Evolutionary conservation across 2,113 vertebrate species (phyloP), one percentile per base, ranked within the genome.

Genomic region (Erythrocercus mccallii): DNA sequence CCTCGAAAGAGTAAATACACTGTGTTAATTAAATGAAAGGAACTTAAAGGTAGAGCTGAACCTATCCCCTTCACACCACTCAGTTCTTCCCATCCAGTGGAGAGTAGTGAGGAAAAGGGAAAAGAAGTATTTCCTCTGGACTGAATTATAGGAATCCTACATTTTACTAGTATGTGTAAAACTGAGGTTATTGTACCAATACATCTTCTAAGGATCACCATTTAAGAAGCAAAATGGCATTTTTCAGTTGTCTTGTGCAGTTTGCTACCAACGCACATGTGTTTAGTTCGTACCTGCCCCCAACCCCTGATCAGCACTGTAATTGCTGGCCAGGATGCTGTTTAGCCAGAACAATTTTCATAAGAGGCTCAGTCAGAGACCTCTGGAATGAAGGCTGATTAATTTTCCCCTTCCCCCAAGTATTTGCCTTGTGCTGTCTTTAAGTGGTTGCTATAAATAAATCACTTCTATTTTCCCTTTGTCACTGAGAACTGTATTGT

Each of bases 391-490:
- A 95, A 86, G 68, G 74, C 69, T 90, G 82, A 89, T 95, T 86
- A 95, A 88, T 96, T 92, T 95, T 88, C 81, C 92, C 68, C 90
- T 95, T 96, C 92, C 94, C 91, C 90, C 95, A 92, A 96, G 92
- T 94, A 95, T 97, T 88, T 97, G 96, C 71, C 86, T 93, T 96
- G 94, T 96, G 92, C 96, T 95, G 91, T 95, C 95, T 97, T 98
- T 95, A 97, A 98, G 97, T 96, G 96, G 95, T 76, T 96, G 86
- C 96, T 97, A 96, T 98, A 98, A 97, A 98, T 97, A 98, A 97
- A 96, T 95, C 53, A 95, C 85, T 96, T 96, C 95, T 97, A 96
- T 94, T 96, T 95, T 96, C 86, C 95, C 71, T 97, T 97, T 97
- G 97, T 98, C 96, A 91, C 96, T 58, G 69, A 90, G 88, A 95